Evolutionary conservation across 2,113 vertebrate species (phyloP), one percentile per base, ranked within the genome.

Genomic region (Calypte anna): DNA sequence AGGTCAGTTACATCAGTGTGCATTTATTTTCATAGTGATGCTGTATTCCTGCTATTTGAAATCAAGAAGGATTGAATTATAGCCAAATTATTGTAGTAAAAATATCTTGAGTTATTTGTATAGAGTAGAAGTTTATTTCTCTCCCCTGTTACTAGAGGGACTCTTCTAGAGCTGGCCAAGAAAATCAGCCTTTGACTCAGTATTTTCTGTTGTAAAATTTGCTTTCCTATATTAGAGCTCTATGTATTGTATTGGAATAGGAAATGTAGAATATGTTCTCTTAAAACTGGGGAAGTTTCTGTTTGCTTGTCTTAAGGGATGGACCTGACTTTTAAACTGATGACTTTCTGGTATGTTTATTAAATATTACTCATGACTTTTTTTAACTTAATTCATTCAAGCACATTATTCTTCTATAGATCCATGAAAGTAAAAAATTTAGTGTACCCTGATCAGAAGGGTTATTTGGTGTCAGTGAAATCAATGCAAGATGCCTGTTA

Each of bases 381-480:
- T 88, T 81, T 33, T 33, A 33, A 64, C 69, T 67, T 78, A 33
- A 75, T 93, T 95, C 7, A 30, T 82, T 86, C 53, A 89, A 78
- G 38, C 46, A 46, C 6, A 0, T 62, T 61, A n/a, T 95, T 96
- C 19, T 93, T 85, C 55, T 82, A 15, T 14, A 36, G 30, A 18
- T 50, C 67, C 50, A 62, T 82, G 87, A 50, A 84, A 94, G 54
- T 61, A 38, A 89, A 94, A 96, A 85, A 54, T 59, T 24, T 27
- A 6, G 25, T 3, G 9, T 14, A 12, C 9, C 4, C 16, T 93
- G 50, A 28, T 78, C 33, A 73, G 66, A 62, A 79, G 3, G 66
- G 31, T 91, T 89, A 64, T 92, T 92, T 76, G 7, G 27, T 84
- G 67, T 73, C 62, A 38, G 6, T 3, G 63, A 87, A 91, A 93